phyloP scores from a whole-genome alignment of 1,140 invertebrate genomes.

The Camponotus pennsylvanicus region DNA sequence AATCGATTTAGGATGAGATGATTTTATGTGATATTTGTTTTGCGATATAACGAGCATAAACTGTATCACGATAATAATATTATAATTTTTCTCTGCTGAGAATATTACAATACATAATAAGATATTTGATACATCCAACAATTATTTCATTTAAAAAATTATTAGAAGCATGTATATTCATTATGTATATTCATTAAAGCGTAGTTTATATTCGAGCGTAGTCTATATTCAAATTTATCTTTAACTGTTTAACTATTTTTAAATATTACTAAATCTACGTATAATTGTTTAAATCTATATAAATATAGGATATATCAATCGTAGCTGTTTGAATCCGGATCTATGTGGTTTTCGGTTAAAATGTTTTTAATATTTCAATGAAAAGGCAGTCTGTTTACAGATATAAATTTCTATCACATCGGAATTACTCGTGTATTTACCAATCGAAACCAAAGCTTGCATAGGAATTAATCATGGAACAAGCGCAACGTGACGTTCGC shows the following conservation, averaged over 20 bases:
- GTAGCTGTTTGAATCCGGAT: not conserved
- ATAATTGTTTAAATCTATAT: not conserved
- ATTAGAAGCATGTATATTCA: not conserved
- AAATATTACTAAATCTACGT: not conserved
- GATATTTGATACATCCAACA: not conserved
- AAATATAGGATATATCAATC: not conserved
- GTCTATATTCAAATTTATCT: too few species aligned
- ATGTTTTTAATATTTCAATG: conserved; percentile 12
- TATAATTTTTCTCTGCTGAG: not conserved
- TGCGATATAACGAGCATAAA: not conserved
- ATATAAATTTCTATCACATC: conserved; percentile 28
- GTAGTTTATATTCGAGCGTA: not conserved
- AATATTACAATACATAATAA: not conserved
- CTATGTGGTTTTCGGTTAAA: not conserved
- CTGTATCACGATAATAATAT: not conserved
- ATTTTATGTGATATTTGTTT: conserved; percentile 28
- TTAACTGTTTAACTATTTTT: not conserved
- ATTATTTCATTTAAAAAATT: not conserved
- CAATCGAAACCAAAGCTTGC: conserved; percentile 25
- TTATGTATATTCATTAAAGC: not conserved
- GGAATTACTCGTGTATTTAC: conserved; percentile 26
- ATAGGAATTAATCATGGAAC: conserved; percentile 45
- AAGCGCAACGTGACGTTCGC: conserved; percentile 1
- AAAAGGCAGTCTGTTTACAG: not conserved
- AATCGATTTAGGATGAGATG: conserved; percentile 1